Percentiles rank a stretch among this genome's conserved stretches.
phyloP scores from a whole-genome alignment of 2,888 invertebrate species.

The Athripsodes cinereus region DNA sequence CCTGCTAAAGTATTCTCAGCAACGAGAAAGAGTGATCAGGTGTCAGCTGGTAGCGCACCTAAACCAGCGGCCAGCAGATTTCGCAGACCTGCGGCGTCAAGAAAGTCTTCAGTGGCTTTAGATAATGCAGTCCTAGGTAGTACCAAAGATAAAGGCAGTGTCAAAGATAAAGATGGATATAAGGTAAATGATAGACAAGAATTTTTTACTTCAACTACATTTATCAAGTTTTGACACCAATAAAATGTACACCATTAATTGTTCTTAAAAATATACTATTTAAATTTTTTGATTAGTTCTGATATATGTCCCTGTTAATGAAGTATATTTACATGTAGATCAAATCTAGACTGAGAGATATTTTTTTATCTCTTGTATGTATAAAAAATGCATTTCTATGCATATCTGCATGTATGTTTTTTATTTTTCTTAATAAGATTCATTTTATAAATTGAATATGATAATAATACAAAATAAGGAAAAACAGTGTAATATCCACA shows the following conservation, averaged over 20 bases:
- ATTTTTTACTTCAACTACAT: no score
- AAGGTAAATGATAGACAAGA: constrained; percentile 55
- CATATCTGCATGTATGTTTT: no score
- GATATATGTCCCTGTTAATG: no score
- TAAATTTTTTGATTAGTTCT: background rate
- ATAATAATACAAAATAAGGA: no score
- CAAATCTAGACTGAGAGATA: no score
- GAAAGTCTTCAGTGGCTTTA: constrained; percentile 49
- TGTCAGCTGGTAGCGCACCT: constrained; percentile 54
- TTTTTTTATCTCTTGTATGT: no score
- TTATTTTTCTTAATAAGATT: no score
- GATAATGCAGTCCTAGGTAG: constrained; percentile 52
- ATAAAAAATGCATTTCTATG: no score
- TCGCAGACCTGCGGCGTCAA: constrained; percentile 52
- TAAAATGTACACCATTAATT: background rate
- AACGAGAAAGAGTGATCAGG: constrained; percentile 30
- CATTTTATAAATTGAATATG: no score
- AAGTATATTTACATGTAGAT: no score
- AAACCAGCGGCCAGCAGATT: constrained; percentile 66
- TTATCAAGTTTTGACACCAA: no score
- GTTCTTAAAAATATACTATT: background rate
- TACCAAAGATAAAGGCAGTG: constrained; percentile 46
- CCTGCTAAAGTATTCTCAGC: constrained; percentile 1
- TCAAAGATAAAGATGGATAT: constrained; percentile 65
- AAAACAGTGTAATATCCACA: no score